A percentile compares a stretch with the other conserved stretches of the same genome.
phyloP scores from a whole-genome alignment of 2,113 vertebrate species.

The Antechinus flavipes region DNA sequence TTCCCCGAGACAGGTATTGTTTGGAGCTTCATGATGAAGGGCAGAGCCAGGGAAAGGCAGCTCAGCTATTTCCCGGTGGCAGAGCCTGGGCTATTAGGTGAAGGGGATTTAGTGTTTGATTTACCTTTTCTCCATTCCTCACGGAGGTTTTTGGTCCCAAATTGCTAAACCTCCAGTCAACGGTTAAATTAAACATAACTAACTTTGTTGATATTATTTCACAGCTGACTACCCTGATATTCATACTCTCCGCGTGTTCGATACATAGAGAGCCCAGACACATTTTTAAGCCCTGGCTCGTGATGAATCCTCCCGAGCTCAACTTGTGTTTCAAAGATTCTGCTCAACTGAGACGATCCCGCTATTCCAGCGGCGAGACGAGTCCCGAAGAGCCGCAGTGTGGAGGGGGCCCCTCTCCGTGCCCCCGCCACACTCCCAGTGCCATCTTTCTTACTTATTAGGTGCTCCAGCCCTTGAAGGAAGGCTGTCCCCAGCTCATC shows the following conservation, averaged over 20 bases:
- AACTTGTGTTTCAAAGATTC: conserved; percentile 70
- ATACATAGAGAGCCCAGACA: conserved; percentile 67
- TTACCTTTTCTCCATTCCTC: conserved; percentile 72
- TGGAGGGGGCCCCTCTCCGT: conserved; percentile 34
- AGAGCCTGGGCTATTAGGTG: conserved; percentile 61
- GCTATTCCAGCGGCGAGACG: conserved; percentile 65
- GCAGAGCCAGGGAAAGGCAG: conserved; percentile 45
- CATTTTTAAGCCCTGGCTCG: conserved; percentile 73
- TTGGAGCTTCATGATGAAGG: conserved; percentile 28
- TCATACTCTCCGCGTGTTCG: conserved; percentile 71
- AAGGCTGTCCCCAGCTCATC: neutral
- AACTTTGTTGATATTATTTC: conserved; percentile 83
- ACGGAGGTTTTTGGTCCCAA: conserved; percentile 65
- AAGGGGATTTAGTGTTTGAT: conserved; percentile 69
- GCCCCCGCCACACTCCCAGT: conserved; percentile 2
- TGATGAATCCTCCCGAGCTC: conserved; percentile 74
- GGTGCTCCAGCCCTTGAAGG: neutral
- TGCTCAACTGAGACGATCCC: conserved; percentile 74
- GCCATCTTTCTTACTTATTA: neutral
- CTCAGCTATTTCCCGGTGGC: conserved; percentile 58
- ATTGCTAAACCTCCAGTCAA: conserved; percentile 79
- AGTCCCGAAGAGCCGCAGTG: conserved; percentile 68
- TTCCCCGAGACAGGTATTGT: neutral
- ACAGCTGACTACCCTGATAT: conserved; percentile 77
- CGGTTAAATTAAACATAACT: conserved; percentile 82